Conservation (phyloP, 1,140 invertebrate species). For the Anoplophora glabripennis region DNA sequence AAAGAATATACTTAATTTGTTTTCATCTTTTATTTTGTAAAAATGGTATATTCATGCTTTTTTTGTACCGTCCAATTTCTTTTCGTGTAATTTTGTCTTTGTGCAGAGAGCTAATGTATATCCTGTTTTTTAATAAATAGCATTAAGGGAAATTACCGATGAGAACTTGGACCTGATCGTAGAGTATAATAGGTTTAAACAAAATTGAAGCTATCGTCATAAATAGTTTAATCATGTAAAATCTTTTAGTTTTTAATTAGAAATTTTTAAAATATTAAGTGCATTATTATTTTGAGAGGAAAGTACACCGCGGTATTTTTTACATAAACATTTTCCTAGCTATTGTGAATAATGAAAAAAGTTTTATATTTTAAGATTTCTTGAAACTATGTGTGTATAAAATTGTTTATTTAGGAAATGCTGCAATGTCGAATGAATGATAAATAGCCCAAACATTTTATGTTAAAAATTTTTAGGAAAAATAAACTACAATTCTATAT, state of each 20-base stretch:
- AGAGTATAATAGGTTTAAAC: too few relatives aligned
- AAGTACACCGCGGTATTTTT: conserved; percentile 36
- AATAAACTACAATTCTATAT: conserved; percentile 43
- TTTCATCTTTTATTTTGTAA: too few relatives aligned
- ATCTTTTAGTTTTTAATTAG: conserved; percentile 28
- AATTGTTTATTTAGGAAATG: conserved; percentile 38
- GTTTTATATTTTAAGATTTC: conserved; percentile 11
- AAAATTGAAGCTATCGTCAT: neutral
- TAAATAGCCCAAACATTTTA: conserved; percentile 44
- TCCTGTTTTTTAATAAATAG: too few relatives aligned
- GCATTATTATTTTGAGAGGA: conserved; percentile 38
- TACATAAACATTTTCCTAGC: conserved; percentile 29
- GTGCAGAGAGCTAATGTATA: too few relatives aligned
- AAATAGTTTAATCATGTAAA: conserved; percentile 20
- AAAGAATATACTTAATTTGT: too few relatives aligned
- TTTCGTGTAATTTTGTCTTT: too few relatives aligned
- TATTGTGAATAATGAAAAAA: conserved; percentile 19
- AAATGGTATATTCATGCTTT: too few relatives aligned
- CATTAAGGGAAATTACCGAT: too few relatives aligned
- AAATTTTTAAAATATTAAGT: conserved; percentile 38
- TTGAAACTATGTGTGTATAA: conserved; percentile 19
- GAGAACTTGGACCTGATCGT: too few relatives aligned
- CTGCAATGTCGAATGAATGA: conserved; percentile 34
- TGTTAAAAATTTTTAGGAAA: conserved; percentile 44
- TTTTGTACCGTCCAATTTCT: too few relatives aligned